These are phyloP conservation scores for Sebastes vulpes DNA, from an alignment of 2,797 vertebrate genomes.

Conservation along the genomic window DNA sequence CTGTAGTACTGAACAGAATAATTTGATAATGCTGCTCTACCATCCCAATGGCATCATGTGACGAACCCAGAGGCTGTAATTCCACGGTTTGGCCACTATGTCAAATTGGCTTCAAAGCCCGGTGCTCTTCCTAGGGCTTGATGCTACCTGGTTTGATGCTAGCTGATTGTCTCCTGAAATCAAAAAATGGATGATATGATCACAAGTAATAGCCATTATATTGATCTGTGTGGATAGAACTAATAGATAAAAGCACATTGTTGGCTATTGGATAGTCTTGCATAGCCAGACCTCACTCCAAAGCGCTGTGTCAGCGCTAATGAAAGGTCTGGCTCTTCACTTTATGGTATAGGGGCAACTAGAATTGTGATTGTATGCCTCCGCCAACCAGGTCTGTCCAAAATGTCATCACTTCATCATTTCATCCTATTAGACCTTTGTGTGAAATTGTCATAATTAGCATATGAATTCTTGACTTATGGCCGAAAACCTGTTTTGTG, in stretches of 20 bases:
- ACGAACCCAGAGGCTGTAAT: background rate
- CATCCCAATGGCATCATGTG: background rate
- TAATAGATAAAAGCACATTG: background rate
- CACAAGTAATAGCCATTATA: too few species aligned
- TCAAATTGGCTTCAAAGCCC: background rate
- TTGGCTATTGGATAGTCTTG: background rate
- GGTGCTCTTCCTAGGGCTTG: background rate
- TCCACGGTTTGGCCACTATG: background rate
- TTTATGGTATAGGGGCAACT: background rate
- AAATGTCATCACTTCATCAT: too few species aligned
- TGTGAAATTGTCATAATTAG: too few species aligned
- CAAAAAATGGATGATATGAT: background rate
- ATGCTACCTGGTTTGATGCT: background rate
- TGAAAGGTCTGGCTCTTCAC: background rate
- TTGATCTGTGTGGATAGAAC: background rate
- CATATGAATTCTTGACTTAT: too few species aligned
- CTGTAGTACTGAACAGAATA: background rate
- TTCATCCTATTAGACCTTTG: too few species aligned
- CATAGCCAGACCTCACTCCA: background rate
- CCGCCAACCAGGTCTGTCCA: background rate
- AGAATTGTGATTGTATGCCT: background rate
- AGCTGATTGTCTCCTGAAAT: background rate
- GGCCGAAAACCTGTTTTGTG: too few species aligned
- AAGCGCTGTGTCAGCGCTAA: background rate
- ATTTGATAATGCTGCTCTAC: background rate